Evolutionary conservation across 92 coral and sea anemone species (phyloP), one percentile per base, ranked within the genome.

Genomic region (Porites evermanni): DNA sequence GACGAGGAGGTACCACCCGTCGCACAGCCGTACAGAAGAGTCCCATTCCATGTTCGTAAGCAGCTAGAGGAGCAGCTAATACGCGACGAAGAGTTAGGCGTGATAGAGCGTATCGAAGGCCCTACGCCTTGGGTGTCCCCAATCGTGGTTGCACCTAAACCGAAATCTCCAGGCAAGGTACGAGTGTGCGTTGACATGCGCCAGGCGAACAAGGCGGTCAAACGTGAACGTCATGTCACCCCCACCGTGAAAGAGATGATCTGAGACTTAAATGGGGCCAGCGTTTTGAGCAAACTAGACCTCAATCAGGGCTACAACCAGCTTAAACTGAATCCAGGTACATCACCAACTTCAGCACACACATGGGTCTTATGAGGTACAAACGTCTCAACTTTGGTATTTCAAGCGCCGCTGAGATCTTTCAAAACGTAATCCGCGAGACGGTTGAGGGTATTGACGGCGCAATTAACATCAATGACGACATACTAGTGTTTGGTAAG

Each of bases 261-360:
- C 26, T 74, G 85, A 12, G 89, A 86, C 70, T 77, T 92, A 32
- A 92, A 88, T 54, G 90, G 88, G 1, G 95, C 90, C 1, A 92
- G 77, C 69, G 72, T 80, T 13, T 89, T 92, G 75, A 79, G 77
- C 79, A 90, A 90, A 53, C 65, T 90, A 19, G 93, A 93, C 61
- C 81, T 93, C 69, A 87, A 90, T 86, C 93, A 93, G 73, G 94
- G 96, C 0, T 90, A 90, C 51, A 90, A 88, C 70, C 93, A 91
- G 87, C 83, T 91, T 18, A 90, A 91, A 63, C 32, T 88, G 93
- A 6, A 93, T 90, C 38, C 64, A 63, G n/a, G 23, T 29, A 29
- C 3, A 29, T 29, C 32, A 29, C 32, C 32, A 29, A 3, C 32
- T 29, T 29, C 32, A 29, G 61, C 56, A 64, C 72, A 12, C 83